Evolutionary conservation across 2,113 vertebrate genomes (phyloP).

Genomic region (Zootoca vivipara): DNA sequence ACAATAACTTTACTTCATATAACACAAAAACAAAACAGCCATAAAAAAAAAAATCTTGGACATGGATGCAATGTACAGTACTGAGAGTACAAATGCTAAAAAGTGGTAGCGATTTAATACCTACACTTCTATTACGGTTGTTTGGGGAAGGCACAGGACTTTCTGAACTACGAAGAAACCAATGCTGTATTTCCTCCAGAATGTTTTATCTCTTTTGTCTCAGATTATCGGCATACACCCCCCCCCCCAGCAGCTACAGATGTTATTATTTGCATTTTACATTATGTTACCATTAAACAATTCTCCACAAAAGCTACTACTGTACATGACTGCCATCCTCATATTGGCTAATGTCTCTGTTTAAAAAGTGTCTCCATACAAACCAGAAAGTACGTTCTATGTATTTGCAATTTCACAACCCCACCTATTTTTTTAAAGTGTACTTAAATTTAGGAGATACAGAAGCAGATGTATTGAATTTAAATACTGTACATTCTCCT

Average conservation of each 20-base stretch:
- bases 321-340: background rate
- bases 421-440: background rate
- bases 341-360: slow-evolving; percentile 26
- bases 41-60: slow-evolving; percentile 33
- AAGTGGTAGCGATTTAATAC: background rate
- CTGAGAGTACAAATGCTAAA: background rate
- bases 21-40: slow-evolving; percentile 32
- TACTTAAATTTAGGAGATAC: background rate
- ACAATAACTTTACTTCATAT: background rate
- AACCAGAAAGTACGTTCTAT: background rate
- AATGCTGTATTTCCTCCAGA: slow-evolving; percentile 33
- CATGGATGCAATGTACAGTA: slow-evolving; percentile 14
- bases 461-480: slow-evolving; percentile 21
- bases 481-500: background rate
- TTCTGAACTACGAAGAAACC: slow-evolving; percentile 52
- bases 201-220: slow-evolving; percentile 36
- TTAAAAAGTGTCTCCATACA: slow-evolving; percentile 20
- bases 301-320: slow-evolving; percentile 30
- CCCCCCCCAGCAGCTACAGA: slow-evolving; percentile 22
- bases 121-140: slow-evolving; percentile 22
- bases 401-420: background rate
- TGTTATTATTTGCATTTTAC: slow-evolving; percentile 58
- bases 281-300: slow-evolving; percentile 56
- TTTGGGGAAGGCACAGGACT: slow-evolving; percentile 36
- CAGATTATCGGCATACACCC: slow-evolving; percentile 19